Base-by-base conservation (phyloP, 1,140 invertebrate genomes). In the Drosophila sproati region DNA sequence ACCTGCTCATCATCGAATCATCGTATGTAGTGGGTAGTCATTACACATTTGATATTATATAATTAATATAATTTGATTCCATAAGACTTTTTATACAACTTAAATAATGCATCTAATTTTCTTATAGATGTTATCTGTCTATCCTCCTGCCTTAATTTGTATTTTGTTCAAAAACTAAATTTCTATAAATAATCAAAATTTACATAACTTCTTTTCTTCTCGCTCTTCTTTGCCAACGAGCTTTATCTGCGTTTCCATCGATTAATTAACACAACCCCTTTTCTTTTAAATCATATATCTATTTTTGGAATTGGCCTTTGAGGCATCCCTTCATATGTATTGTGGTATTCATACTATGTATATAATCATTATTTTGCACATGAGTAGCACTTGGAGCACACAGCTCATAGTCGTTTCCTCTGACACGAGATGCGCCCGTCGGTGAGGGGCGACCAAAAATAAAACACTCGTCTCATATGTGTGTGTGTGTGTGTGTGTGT, bases 401-500 rank as follows among this genome's bases (percentile, higher is more conserved):
- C 54, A 29, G 54, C 43, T 31, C 41, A 20, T 2, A n/a, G 29
- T 20, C 50, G 51, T 72, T 47, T 54, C 41, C 5, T 41, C 29
- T 37, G 5, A 20, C 51, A 51, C 12, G 51, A 62, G 59, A 63
- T 59, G 5, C 28, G 39, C 39, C 63, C 70, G 73, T 73, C 69
- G 73, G 45, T 50, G 56, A 57, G 54, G 71, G 56, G 20, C 29
- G 70, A 43, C 64, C 78, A 71, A 73, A 88, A 83, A 89, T 89
- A 88, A 88, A 88, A 59, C 73, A 83, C 83, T 83, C 78, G 54
- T 41, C 20, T 20, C 20, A 72, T 48, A 76, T 43, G 10, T n/a
- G 3, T n/a, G 10, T 20, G 20, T 20, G 20, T 20, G 1, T 20
- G 1, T 20, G 20, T 20, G 2, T 7, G 37, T 39, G 37, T 39